A percentile compares a stretch with the other conserved stretches of the same genome.
Conservation (phyloP, 2,797 vertebrate genomes). For the Diceros bicornis region DNA sequence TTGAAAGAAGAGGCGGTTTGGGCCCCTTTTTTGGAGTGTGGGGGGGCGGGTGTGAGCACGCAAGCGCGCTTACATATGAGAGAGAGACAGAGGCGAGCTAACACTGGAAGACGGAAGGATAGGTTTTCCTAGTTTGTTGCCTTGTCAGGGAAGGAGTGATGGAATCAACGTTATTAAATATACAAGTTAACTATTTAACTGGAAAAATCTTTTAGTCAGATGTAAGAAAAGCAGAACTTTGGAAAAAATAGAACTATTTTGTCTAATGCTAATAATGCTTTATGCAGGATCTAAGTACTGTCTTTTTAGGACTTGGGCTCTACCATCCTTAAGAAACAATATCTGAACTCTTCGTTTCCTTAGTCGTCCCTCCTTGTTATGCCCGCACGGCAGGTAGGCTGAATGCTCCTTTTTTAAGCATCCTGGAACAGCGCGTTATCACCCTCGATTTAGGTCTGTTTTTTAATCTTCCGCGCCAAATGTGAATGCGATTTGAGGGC, state of each 20-base stretch:
- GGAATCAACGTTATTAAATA: background rate
- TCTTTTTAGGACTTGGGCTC: background rate
- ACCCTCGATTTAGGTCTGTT: background rate
- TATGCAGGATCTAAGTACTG: background rate
- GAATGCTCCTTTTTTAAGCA: too few species aligned
- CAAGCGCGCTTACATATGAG: background rate
- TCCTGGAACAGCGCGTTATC: background rate
- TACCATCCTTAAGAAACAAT: background rate
- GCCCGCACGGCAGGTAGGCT: too few species aligned
- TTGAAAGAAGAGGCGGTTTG: background rate
- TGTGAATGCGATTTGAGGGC: background rate
- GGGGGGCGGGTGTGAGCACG: too few species aligned
- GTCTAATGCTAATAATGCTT: background rate
- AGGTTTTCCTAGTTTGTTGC: background rate
- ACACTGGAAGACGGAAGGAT: background rate
- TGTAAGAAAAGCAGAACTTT: background rate
- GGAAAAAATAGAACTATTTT: background rate
- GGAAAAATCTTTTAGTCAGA: background rate
- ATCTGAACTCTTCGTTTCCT: background rate
- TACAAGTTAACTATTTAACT: background rate
- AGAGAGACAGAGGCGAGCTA: background rate
- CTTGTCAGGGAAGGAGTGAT: background rate
- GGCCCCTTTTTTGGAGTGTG: background rate
- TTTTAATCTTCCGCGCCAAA: background rate
- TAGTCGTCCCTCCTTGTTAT: background rate